Evolutionary conservation across 2,797 vertebrate genomes (phyloP).

Genomic region (Neomorphus geoffroyi): DNA sequence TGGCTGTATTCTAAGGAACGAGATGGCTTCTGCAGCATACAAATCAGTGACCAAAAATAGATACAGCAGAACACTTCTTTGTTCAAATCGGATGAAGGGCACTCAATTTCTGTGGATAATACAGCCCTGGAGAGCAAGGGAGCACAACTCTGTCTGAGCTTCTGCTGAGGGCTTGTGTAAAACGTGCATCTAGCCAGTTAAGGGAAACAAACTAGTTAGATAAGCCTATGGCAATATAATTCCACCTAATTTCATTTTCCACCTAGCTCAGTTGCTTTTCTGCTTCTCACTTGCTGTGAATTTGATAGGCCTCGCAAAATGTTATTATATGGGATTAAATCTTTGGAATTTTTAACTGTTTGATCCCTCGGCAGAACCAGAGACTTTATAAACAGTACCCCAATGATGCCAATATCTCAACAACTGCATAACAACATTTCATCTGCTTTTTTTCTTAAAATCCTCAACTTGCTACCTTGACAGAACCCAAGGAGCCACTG

Average conservation of each 20-base stretch:
- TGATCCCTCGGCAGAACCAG: neutral
- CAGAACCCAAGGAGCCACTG: neutral
- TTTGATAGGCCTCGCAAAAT: neutral
- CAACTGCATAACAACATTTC: neutral
- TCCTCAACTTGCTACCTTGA: neutral
- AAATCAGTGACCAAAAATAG: slow-evolving; percentile 1
- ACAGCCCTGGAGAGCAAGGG: neutral
- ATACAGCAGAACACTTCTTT: neutral
- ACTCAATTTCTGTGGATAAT: neutral
- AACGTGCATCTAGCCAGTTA: neutral
- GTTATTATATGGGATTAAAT: neutral
- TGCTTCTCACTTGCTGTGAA: neutral
- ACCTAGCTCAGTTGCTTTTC: neutral
- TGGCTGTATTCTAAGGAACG: neutral
- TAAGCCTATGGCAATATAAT: neutral
- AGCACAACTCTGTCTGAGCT: neutral
- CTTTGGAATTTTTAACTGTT: slow-evolving; percentile 8
- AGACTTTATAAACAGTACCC: neutral
- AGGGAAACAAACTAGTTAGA: neutral
- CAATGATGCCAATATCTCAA: neutral
- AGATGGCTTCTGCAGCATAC: neutral
- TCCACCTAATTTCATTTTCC: neutral
- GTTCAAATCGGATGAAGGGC: neutral
- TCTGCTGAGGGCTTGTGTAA: neutral
- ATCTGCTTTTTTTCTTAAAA: neutral